phyloP scores from a whole-genome alignment of 2,113 vertebrate species.

The Crotalus viridis region DNA sequence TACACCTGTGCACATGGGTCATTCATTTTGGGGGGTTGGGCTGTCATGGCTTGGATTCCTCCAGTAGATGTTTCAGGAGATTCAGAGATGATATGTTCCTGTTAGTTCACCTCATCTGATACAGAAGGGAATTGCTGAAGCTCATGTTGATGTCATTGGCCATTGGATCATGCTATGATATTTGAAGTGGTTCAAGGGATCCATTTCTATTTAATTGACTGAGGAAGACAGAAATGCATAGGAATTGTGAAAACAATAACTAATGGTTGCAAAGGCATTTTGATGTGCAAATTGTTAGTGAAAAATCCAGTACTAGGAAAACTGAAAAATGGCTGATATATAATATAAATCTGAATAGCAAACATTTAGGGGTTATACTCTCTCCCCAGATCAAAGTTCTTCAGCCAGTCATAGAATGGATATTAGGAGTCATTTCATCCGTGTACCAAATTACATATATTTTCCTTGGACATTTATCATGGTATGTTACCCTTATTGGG shows the following conservation, averaged over 20 bases:
- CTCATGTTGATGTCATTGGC: neutral
- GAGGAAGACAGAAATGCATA: neutral
- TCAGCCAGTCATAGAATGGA: conserved; percentile 12
- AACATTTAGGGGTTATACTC: neutral
- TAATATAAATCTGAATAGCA: neutral
- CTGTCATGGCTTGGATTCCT: neutral
- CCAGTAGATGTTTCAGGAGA: neutral
- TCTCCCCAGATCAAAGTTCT: neutral
- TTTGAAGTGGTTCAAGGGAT: neutral
- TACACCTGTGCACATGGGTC: neutral
- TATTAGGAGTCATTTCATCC: neutral
- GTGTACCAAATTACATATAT: conserved; percentile 15
- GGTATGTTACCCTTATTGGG: neutral
- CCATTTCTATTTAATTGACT: neutral
- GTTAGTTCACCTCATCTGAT: neutral
- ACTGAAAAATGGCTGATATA: neutral
- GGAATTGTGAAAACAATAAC: neutral
- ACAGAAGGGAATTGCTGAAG: neutral
- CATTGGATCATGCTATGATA: neutral
- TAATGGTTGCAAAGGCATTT: neutral
- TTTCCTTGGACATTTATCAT: neutral
- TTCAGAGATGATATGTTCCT: neutral
- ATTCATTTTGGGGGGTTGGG: neutral
- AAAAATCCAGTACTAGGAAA: neutral
- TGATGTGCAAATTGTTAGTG: neutral